Base-by-base conservation (phyloP, 2,888 invertebrate genomes). In the Hemicrepidius hirtus region DNA sequence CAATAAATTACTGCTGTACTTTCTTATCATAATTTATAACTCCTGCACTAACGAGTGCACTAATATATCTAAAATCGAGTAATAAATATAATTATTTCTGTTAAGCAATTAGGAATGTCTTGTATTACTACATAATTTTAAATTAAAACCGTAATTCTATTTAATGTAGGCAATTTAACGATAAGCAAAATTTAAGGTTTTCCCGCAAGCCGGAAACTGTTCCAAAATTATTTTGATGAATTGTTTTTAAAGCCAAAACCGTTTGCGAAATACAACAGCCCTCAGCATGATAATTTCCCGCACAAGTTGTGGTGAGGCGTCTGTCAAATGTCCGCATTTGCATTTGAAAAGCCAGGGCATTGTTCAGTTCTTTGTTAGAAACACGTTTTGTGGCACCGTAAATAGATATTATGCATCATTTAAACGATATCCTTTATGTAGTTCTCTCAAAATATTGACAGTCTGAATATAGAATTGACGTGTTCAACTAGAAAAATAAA, bases 321-420 rank as follows among this genome's bases (percentile, higher is more conserved):
- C 75, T 77, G 75, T 77, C 77, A 77, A 77, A 77, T 68, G 77
- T 76, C 77, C 68, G 65, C 68, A 77, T 77, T 77, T 77, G 69
- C 77, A 77, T 77, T 73, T 76, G 76, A 76, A 77, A 76, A 76
- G 77, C 71, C 66, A 55, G 65, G 35, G 64, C 73, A 72, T 74
- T 75, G 75, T 76, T 73, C 68, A 44, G 68, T 74, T 74, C 75
- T 75, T 77, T 78, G 78, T 78, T 76, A 66, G 70, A 69, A 76
- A 75, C 76, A 76, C 75, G 76, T 78, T 75, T 76, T 63, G 76
- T 63, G 71, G 66, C 66, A 75, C 73, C 71, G 74, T 69, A 74
- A 75, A 77, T 74, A 71, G 71, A 72, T 71, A 75, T 77, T 77
- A 77, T 75, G 74, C 74, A 74, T 74, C 71, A 65, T 59, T 71